phyloP scores from a whole-genome alignment of 1,140 invertebrate genomes.

The Globodera ellingtonae region DNA sequence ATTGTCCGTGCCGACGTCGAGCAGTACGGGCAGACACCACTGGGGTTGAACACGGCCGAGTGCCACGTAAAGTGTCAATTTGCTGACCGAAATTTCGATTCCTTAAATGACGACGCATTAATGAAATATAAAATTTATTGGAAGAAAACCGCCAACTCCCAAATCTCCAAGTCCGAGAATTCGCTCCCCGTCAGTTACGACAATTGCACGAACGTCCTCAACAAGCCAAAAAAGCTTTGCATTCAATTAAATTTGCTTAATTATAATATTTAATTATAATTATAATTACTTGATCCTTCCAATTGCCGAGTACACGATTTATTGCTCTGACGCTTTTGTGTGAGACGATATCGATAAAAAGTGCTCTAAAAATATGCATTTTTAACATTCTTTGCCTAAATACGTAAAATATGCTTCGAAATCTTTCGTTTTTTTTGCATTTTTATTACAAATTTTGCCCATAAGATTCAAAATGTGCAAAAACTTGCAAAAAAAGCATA shows the following conservation, averaged over 20 bases:
- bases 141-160: conserved; percentile 77
- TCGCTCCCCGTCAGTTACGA: conserved; percentile 90
- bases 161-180: conserved; percentile 90
- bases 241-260: not conserved
- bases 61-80: conserved; percentile 87
- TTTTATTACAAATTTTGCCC: no score
- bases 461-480: no score
- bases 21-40: conserved; percentile 83
- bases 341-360: conserved; percentile 94
- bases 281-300: conserved; percentile 80
- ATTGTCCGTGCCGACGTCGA: conserved; percentile 91
- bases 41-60: conserved; percentile 89
- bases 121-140: not conserved
- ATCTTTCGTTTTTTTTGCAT: no score
- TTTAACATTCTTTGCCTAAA: no score
- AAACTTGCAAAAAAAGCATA: no score
- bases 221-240: conserved; percentile 45
- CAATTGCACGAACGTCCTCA: conserved; percentile 76
- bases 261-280: no score
- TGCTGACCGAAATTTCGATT: conserved; percentile 93
- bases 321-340: conserved; percentile 75
- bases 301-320: conserved; percentile 71
- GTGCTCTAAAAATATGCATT: conserved; percentile 68
- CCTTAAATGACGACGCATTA: not conserved
- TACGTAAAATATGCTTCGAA: no score